Percentiles rank a stretch among this genome's conserved stretches.
phyloP scores from a whole-genome alignment of 2,113 vertebrate species.

The Gallinago undulata region DNA sequence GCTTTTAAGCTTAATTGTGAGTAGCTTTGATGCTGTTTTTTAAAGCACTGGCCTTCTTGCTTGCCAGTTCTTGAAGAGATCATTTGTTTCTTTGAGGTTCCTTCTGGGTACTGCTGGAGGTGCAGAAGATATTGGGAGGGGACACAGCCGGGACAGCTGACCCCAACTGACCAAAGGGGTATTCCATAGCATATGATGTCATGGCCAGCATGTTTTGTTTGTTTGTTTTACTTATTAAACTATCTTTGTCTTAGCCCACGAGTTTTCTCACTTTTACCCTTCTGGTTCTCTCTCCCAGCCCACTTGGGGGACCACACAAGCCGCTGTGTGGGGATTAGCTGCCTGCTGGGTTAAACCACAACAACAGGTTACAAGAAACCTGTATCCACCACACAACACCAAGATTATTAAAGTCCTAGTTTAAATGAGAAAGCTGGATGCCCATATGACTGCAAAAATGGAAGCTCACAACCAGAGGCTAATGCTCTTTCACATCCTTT shows the following conservation, averaged over 20 bases:
- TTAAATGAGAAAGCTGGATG: not conserved
- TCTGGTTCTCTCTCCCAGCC: not conserved
- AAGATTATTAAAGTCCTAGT: not conserved
- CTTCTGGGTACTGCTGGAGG: not conserved
- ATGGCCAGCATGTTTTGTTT: not conserved
- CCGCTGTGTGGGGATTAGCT: not conserved
- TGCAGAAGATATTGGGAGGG: not conserved
- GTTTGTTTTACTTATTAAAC: not conserved
- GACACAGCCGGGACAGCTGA: not conserved
- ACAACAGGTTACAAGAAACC: not conserved
- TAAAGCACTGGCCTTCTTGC: not conserved
- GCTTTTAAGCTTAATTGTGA: not conserved
- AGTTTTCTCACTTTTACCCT: not conserved
- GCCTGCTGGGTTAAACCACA: not conserved
- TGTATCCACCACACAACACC: not conserved
- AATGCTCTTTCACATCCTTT: not conserved
- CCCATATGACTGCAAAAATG: not conserved
- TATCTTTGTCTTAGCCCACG: not conserved
- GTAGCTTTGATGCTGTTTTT: not conserved
- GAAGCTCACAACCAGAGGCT: not conserved
- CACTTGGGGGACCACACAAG: accelerated
- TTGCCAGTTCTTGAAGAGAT: not conserved
- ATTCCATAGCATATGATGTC: not conserved
- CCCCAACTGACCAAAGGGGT: not conserved
- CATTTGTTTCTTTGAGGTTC: not conserved